Evolutionary conservation across 2,888 invertebrate species (phyloP).

Genomic region (Siphlonurus alternatus): DNA sequence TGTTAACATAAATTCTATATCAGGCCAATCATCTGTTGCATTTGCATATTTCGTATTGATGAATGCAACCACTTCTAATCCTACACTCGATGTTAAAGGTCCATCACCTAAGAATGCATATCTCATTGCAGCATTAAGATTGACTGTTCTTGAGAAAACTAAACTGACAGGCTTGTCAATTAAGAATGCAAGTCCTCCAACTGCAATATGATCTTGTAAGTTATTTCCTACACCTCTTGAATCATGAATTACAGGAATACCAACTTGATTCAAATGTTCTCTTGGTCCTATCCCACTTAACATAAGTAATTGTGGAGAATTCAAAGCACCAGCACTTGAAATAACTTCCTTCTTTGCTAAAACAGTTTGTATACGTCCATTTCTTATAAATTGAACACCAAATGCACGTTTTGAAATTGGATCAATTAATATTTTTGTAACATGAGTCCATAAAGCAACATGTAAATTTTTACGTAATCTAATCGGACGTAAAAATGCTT

Average conservation of each 20-base stretch:
- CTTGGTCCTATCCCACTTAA: conserved; percentile 73
- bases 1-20: conserved; percentile 80
- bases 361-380: conserved; percentile 37
- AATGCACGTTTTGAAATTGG: conserved; percentile 51
- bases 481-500: conserved; percentile 67
- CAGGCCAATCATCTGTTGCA: conserved; percentile 74
- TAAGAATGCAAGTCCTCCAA: conserved; percentile 65
- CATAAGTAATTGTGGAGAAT: conserved; percentile 81
- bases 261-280: conserved; percentile 51
- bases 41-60: conserved; percentile 80
- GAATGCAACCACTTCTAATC: conserved; percentile 75
- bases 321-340: conserved; percentile 76
- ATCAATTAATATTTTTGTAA: conserved; percentile 57
- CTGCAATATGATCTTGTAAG: conserved; percentile 78
- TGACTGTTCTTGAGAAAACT: conserved; percentile 64
- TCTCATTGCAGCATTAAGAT: conserved; percentile 56
- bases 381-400: conserved; percentile 61
- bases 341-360: conserved; percentile 67
- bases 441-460: conserved; percentile 60
- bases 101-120: conserved; percentile 78
- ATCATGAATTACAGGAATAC: conserved; percentile 54
- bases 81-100: conserved; percentile 70
- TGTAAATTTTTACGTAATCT: conserved; percentile 65
- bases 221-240: conserved; percentile 73
- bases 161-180: conserved; percentile 66